phyloP scores from a whole-genome alignment of 2,888 invertebrate genomes.

The Lapara coniferarum region DNA sequence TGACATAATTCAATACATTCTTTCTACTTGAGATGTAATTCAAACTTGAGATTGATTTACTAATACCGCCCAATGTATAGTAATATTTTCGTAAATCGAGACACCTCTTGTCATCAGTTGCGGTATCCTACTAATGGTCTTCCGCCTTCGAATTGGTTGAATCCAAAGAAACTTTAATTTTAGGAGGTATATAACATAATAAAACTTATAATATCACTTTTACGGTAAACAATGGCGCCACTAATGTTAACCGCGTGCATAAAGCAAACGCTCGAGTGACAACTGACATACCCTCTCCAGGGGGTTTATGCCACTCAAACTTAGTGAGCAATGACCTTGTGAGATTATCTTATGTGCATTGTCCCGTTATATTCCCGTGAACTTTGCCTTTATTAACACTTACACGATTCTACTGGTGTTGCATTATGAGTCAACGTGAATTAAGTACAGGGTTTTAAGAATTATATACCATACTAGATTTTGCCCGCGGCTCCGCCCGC shows the following conservation, averaged over 20 bases:
- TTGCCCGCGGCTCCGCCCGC: no score
- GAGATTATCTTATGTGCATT: conserved; percentile 28
- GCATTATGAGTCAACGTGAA: background rate
- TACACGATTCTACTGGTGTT: background rate
- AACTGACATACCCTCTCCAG: conserved; percentile 37
- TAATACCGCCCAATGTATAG: conserved; percentile 24
- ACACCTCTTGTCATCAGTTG: conserved; percentile 46
- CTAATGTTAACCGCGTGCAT: conserved; percentile 49
- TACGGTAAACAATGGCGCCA: conserved; percentile 58
- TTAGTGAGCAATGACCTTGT: conserved; percentile 61
- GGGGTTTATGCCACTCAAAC: conserved; percentile 50
- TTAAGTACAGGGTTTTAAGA: no score
- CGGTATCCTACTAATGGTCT: conserved; percentile 53
- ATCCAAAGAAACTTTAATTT: conserved; percentile 48
- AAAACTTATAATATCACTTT: conserved; percentile 48
- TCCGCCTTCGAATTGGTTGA: conserved; percentile 56
- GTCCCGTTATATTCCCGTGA: background rate
- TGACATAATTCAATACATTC: no score
- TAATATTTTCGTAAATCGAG: conserved; percentile 36
- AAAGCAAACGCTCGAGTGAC: conserved; percentile 35
- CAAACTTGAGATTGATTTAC: no score
- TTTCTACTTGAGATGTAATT: no score
- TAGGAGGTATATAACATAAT: conserved; percentile 59
- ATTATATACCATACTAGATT: no score
- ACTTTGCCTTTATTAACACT: background rate